A percentile compares a stretch with the other conserved stretches of the same genome.
Conservation (phyloP, 53 echinoderm and acorn worm genomes). For the Holothuria leucospilota region DNA sequence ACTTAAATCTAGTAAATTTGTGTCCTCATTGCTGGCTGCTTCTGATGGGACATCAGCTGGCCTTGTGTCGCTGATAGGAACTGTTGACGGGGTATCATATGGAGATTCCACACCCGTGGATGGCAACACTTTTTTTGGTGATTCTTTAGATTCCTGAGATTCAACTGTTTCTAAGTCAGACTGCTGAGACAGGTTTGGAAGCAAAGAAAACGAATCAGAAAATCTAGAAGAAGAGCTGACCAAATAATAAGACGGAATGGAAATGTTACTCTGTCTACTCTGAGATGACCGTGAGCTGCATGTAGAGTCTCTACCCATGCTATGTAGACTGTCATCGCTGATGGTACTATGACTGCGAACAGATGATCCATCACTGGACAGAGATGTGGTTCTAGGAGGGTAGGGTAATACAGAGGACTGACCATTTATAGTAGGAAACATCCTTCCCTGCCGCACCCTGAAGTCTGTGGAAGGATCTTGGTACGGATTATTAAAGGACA, state of each 20-base stretch:
- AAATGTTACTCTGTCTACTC: slow-evolving; percentile 16
- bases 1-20: slow-evolving; percentile 14
- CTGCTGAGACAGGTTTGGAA: too few species aligned
- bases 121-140: too few species aligned
- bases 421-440: too few species aligned
- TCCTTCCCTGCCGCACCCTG: too few species aligned
- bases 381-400: neutral
- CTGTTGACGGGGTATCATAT: neutral
- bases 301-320: slow-evolving; percentile 36
- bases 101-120: neutral
- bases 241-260: too few species aligned
- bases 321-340: slow-evolving; percentile 15
- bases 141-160: too few species aligned
- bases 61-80: neutral
- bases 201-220: too few species aligned
- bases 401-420: too few species aligned
- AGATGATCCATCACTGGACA: slow-evolving; percentile 42
- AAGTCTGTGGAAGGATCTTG: neutral
- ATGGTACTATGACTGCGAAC: slow-evolving; percentile 27
- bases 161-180: too few species aligned
- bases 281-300: slow-evolving; percentile 32
- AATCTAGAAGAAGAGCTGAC: too few species aligned
- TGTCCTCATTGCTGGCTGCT: neutral
- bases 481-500: neutral
- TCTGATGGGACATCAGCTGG: neutral